Percentiles rank a stretch among this genome's conserved stretches.
phyloP scores from a whole-genome alignment of 2,797 vertebrate species.

The Ambastaia sidthimunki region DNA sequence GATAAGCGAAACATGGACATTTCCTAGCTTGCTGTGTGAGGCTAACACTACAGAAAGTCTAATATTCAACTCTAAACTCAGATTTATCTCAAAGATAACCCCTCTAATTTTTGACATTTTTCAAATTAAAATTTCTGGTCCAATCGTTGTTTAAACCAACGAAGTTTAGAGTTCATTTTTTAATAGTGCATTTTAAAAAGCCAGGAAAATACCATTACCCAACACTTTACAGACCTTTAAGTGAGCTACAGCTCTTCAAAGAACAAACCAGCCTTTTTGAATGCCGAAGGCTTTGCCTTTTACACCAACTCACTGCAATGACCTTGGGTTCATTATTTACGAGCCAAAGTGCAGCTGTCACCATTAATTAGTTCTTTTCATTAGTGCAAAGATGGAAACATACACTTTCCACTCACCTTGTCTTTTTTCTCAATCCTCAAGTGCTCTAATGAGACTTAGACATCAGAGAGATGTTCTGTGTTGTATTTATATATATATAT shows the following conservation, averaged over 20 bases:
- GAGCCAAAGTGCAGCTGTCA: conserved; percentile 51
- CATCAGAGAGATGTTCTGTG: conserved; percentile 10
- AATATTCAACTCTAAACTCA: background rate
- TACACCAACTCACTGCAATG: conserved; percentile 10
- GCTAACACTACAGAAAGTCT: background rate
- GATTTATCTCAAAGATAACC: background rate
- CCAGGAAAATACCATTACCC: conserved; percentile 6
- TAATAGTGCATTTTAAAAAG: conserved; percentile 6
- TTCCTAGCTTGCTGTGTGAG: background rate
- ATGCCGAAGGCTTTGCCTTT: conserved; percentile 24
- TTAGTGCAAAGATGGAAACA: conserved; percentile 47
- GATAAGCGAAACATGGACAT: background rate
- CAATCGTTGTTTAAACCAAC: background rate
- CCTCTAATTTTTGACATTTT: background rate
- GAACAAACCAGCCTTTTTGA: conserved; percentile 5
- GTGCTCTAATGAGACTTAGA: conserved; percentile 17
- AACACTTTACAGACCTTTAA: background rate
- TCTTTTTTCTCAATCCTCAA: conserved; percentile 41
- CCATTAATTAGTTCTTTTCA: conserved; percentile 54
- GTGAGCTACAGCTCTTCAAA: background rate
- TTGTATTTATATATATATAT: conserved; percentile 1
- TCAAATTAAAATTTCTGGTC: background rate
- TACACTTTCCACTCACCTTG: conserved; percentile 40
- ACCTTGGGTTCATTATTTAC: conserved; percentile 57
- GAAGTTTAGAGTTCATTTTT: conserved; percentile 21